phyloP scores from a whole-genome alignment of 2,888 invertebrate genomes.

The Drosophila quinaria region DNA sequence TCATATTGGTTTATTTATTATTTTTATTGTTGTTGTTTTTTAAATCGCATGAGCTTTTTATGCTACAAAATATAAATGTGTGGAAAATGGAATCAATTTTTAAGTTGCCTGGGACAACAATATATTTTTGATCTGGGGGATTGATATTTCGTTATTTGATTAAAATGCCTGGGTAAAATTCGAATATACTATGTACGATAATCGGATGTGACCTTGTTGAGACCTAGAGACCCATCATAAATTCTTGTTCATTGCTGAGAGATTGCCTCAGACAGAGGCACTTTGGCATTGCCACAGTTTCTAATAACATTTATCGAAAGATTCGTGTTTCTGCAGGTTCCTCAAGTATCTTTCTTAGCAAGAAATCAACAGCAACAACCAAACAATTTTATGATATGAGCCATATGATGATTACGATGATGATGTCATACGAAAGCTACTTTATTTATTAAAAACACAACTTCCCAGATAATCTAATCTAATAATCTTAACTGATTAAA shows the following conservation, averaged over 20 bases:
- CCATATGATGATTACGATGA: constrained; percentile 15
- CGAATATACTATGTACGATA: neutral
- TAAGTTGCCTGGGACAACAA: constrained; percentile 20
- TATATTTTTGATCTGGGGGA: neutral
- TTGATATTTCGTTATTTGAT: constrained; percentile 4
- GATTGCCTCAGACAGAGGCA: constrained; percentile 5
- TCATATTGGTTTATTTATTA: constrained; percentile 36
- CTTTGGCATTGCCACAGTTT: constrained; percentile 18
- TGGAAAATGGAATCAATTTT: constrained; percentile 20
- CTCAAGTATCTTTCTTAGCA: too few relatives aligned
- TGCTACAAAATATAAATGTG: constrained; percentile 24
- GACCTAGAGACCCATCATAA: constrained; percentile 4
- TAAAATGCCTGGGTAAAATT: neutral
- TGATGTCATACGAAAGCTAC: constrained; percentile 36
- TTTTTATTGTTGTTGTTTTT: constrained; percentile 20
- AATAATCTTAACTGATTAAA: constrained; percentile 29
- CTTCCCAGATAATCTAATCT: constrained; percentile 32
- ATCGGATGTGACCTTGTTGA: constrained; percentile 20
- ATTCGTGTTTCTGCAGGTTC: constrained; percentile 3
- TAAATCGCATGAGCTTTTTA: constrained; percentile 48
- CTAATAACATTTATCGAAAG: constrained; percentile 34
- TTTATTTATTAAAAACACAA: constrained; percentile 3
- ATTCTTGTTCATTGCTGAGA: neutral
- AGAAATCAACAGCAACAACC: neutral
- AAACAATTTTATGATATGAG: constrained; percentile 1